Conservation (phyloP, 92 coral and sea anemone genomes). For the Phymanthus crucifer region DNA sequence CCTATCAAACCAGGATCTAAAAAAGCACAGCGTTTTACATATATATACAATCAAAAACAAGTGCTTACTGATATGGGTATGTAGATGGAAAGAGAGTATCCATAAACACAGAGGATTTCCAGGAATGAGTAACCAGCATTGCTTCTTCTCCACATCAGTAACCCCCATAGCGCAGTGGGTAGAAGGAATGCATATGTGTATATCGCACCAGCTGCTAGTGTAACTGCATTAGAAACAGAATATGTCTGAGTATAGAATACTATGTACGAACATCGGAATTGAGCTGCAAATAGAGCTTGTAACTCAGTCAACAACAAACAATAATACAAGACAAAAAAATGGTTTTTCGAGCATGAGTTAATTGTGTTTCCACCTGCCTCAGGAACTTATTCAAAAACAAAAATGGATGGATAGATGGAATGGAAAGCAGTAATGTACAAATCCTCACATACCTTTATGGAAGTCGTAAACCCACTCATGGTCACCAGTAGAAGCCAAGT, state of each 20-base stretch:
- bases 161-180: slow-evolving; percentile 86
- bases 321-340: too few species aligned
- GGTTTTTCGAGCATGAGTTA: too few species aligned
- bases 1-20: too few species aligned
- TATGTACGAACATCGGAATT: too few species aligned
- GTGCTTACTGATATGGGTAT: slow-evolving; percentile 92
- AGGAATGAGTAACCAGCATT: slow-evolving; percentile 91
- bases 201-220: slow-evolving; percentile 96
- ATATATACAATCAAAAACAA: neutral
- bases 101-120: slow-evolving; percentile 97
- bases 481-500: slow-evolving; percentile 75
- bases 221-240: slow-evolving; percentile 48
- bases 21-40: too few species aligned
- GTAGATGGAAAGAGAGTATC: slow-evolving; percentile 92
- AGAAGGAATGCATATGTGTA: slow-evolving; percentile 87
- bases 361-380: too few species aligned
- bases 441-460: slow-evolving; percentile 76
- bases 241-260: neutral
- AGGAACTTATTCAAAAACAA: too few species aligned
- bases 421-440: neutral
- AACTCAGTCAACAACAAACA: too few species aligned
- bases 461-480: slow-evolving; percentile 96
- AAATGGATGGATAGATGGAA: too few species aligned
- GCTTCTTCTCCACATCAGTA: slow-evolving; percentile 90
- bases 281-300: too few species aligned